Evolutionary conservation across 64 coral and sea anemone species (phyloP).

Genomic region (Actinia equina): DNA sequence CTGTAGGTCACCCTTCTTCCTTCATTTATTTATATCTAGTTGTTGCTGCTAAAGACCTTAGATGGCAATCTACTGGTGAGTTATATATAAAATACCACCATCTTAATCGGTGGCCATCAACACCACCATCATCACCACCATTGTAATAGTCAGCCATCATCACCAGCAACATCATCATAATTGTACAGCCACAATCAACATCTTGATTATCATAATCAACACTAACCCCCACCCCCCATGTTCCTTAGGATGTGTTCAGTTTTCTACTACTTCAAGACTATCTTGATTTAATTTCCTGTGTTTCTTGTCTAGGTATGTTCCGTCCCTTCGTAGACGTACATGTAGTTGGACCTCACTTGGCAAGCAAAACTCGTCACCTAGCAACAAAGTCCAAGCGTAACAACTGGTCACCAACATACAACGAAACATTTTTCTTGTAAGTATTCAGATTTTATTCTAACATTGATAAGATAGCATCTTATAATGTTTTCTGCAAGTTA

Average conservation of each 20-base stretch:
- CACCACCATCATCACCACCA: too few species aligned
- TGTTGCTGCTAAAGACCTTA: slow-evolving; percentile 93
- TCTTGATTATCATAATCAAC: too few species aligned
- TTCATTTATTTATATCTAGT: slow-evolving; percentile 18
- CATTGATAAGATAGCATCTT: too few species aligned
- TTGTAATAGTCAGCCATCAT: not conserved
- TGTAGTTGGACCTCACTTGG: slow-evolving; percentile 84
- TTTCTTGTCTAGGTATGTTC: slow-evolving; percentile 71
- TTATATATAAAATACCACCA: not conserved
- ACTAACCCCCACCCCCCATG: too few species aligned
- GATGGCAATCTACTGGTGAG: slow-evolving; percentile 92
- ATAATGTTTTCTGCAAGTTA: too few species aligned
- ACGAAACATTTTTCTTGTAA: slow-evolving; percentile 91
- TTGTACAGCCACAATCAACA: too few species aligned
- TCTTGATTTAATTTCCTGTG: not conserved
- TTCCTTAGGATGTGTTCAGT: too few species aligned
- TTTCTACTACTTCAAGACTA: not conserved
- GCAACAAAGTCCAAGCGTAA: slow-evolving; percentile 88
- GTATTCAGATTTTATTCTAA: not conserved
- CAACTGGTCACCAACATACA: slow-evolving; percentile 94
- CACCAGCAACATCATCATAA: too few species aligned
- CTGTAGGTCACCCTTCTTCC: not conserved
- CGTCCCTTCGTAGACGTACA: slow-evolving; percentile 95
- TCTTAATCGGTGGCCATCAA: too few species aligned
- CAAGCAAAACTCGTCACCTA: slow-evolving; percentile 69